Conservation (phyloP, 2,888 invertebrate species). For the Lysandra bellargus region DNA sequence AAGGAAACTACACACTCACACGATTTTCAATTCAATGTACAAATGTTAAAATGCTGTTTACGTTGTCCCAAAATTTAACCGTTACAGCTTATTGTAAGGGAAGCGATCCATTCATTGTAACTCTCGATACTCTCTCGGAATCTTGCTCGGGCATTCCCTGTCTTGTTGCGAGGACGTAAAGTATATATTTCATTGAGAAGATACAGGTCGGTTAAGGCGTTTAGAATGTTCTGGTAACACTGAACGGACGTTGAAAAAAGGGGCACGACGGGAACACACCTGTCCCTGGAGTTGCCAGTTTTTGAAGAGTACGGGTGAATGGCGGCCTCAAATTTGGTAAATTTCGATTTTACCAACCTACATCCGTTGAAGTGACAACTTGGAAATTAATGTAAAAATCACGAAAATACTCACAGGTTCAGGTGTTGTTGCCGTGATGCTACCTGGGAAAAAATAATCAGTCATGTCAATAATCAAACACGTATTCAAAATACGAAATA, state of each 20-base stretch:
- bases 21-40: constrained; percentile 43
- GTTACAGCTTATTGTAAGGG: constrained; percentile 75
- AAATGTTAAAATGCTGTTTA: constrained; percentile 53
- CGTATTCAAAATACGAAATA: not conserved
- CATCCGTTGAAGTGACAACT: not conserved
- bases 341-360: constrained; percentile 46
- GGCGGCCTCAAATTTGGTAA: constrained; percentile 62
- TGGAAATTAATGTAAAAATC: not conserved
- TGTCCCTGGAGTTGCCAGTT: constrained; percentile 79
- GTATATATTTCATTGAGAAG: constrained; percentile 39
- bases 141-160: constrained; percentile 35
- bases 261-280: constrained; percentile 76
- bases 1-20: constrained; percentile 38
- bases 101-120: constrained; percentile 77
- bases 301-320: constrained; percentile 76
- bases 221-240: constrained; percentile 49
- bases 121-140: constrained; percentile 52
- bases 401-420: not conserved
- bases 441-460: not conserved
- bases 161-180: constrained; percentile 34
- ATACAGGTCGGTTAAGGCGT: constrained; percentile 45
- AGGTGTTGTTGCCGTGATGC: not conserved
- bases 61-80: constrained; percentile 56
- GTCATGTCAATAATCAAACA: not conserved
- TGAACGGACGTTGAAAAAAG: constrained; percentile 79